These are phyloP conservation scores for Cheilosia scutellata DNA, from an alignment of 2,888 invertebrate genomes.

Conservation along the genomic window DNA sequence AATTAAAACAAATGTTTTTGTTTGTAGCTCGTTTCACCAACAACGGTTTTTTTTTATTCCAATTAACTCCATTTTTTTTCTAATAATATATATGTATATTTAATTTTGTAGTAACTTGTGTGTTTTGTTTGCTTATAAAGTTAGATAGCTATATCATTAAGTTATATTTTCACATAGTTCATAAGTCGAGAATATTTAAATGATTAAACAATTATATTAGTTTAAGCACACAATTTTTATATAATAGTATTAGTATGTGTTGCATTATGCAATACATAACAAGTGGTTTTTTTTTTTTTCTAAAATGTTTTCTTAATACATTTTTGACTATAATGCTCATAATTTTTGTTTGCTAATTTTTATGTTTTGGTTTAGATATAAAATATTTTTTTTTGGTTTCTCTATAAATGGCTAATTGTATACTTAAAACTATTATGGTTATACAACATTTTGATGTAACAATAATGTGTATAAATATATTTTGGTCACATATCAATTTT, in stretches of 20 bases:
- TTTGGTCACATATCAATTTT: constrained; percentile 41
- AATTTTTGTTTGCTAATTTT: constrained; percentile 26
- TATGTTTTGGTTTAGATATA: constrained; percentile 15
- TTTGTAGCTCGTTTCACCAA: constrained; percentile 81
- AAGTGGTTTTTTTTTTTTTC: constrained; percentile 3
- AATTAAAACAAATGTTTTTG: constrained; percentile 64
- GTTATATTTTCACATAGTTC: constrained; percentile 13
- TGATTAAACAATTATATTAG: constrained; percentile 7
- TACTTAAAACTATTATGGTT: no score
- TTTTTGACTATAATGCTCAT: constrained; percentile 71
- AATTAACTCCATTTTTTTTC: constrained; percentile 58
- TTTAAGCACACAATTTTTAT: not conserved
- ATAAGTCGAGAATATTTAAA: constrained; percentile 11
- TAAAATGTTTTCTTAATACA: constrained; percentile 28
- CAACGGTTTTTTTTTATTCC: constrained; percentile 77
- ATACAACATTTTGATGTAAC: no score
- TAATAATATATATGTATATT: constrained; percentile 56
- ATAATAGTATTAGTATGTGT: not conserved
- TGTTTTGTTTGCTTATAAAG: constrained; percentile 18
- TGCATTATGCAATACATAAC: constrained; percentile 10
- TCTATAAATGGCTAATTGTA: not conserved
- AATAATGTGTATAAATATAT: constrained; percentile 16
- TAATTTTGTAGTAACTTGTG: constrained; percentile 33
- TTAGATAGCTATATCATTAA: not conserved
- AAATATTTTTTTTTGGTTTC: constrained; percentile 16